Base-by-base conservation (phyloP, 2,113 vertebrate species). In the Protobothrops flavoviridis region DNA sequence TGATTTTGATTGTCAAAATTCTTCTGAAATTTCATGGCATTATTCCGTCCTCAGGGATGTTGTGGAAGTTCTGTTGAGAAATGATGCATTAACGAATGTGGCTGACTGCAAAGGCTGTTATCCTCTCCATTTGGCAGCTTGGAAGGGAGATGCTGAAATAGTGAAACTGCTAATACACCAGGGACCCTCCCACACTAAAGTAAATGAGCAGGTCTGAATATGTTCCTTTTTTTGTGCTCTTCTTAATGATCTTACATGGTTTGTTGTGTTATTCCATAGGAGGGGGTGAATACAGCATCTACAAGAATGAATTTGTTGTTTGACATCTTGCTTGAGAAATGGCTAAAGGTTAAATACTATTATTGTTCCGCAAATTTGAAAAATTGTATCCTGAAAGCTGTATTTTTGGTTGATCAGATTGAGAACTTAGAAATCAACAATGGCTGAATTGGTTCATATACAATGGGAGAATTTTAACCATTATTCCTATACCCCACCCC, bases 71-170 rank as follows among this genome's bases (percentile, higher is more conserved):
- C 98, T 99, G 93, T 97, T 99, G 95, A 98, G 99, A 95, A 99
- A 99, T 0, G 99, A 99, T 3, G 99, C 99, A 0, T 97, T 99
- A 88, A 99, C 99, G 95, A 99, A 99, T 11, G 98, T 99, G 24
- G 98, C 99, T 1, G 99, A 99, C 95, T 99, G 98, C 89, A 99
- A 99, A 96, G 99, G 99, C 97, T 99, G 99, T 94, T 99, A 99
- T 97, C 99, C 99, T 1, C 98, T 99, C 93, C 99, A 99, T 94
- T 96, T 99, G 97, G 99, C 99, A 4, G 99, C 99, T 0, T 99
- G 99, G 99, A 99, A 99, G 93, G 99, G 99, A 93, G 99, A 99
- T 29, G 98, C 99, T 91, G 98, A 98, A 85, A 99, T 99, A 90
- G 99, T 99, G 94, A 98, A 98, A 88, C 97, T 99, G 94, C 99